A percentile compares a stretch with the other conserved stretches of the same genome.
These are phyloP conservation scores for Drymonia ruficornis DNA, from an alignment of 2,888 invertebrate species.

Conservation along the genomic window DNA sequence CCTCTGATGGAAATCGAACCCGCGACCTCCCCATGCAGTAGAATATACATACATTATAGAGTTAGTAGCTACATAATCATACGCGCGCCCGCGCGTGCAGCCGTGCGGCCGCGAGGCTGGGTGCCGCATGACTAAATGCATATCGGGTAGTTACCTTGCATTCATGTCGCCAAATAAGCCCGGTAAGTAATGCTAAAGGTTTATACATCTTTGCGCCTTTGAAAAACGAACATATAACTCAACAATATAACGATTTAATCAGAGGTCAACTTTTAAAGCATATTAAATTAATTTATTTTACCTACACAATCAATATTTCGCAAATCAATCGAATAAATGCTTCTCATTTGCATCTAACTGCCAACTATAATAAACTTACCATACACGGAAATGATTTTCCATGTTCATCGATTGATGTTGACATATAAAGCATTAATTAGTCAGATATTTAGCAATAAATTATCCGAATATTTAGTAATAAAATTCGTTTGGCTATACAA, in stretches of 20 bases:
- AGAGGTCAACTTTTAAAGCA: slow-evolving; percentile 18
- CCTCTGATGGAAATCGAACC: too few relatives aligned
- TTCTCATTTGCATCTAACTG: slow-evolving; percentile 36
- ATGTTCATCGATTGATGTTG: slow-evolving; percentile 41
- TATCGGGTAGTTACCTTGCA: too few relatives aligned
- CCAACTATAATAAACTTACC: slow-evolving; percentile 36
- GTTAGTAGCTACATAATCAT: too few relatives aligned
- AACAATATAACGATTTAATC: neutral
- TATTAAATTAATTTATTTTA: slow-evolving; percentile 24
- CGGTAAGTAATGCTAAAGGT: too few relatives aligned
- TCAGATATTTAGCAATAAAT: slow-evolving; percentile 1
- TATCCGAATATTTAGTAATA: slow-evolving; percentile 21
- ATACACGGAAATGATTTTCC: slow-evolving; percentile 32
- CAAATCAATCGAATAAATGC: slow-evolving; percentile 25
- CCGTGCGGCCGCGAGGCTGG: too few relatives aligned
- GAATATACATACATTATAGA: too few relatives aligned
- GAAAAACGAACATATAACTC: too few relatives aligned
- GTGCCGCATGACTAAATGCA: too few relatives aligned
- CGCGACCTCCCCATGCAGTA: too few relatives aligned
- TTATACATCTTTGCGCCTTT: too few relatives aligned
- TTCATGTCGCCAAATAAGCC: too few relatives aligned
- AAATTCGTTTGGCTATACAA: slow-evolving; percentile 24
- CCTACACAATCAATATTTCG: slow-evolving; percentile 35
- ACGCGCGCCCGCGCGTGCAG: too few relatives aligned
- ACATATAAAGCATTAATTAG: slow-evolving; percentile 18